Evolutionary conservation across 2,113 vertebrate genomes (phyloP).

Genomic region (Larimichthys crocea): DNA sequence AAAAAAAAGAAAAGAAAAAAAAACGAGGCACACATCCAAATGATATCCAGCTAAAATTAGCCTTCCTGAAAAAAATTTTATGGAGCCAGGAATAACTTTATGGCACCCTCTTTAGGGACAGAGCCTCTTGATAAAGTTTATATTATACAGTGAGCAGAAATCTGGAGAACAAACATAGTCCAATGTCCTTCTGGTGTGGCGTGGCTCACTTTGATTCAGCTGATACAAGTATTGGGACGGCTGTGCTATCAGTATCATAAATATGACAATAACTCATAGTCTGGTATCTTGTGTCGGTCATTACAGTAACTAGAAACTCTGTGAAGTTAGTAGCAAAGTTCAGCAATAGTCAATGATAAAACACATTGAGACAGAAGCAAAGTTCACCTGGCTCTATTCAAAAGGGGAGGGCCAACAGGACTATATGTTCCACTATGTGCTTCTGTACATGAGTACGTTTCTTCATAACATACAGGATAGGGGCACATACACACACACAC

Average conservation of each 20-base stretch:
- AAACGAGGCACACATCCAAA: conserved; percentile 62
- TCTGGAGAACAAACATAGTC: conserved; percentile 29
- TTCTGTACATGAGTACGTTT: conserved; percentile 45
- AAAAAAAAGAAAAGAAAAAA: conserved; percentile 21
- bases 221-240: conserved; percentile 23
- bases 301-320: conserved; percentile 48
- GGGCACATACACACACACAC: not conserved
- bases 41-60: conserved; percentile 65
- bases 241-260: conserved; percentile 65
- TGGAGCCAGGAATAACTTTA: conserved; percentile 50
- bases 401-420: conserved; percentile 11
- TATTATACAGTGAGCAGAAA: conserved; percentile 52
- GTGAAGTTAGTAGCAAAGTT: conserved; percentile 76
- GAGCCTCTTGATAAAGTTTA: conserved; percentile 49
- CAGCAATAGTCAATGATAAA: conserved; percentile 81
- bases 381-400: conserved; percentile 73
- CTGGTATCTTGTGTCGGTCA: conserved; percentile 29
- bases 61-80: conserved; percentile 23
- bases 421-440: not conserved
- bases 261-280: conserved; percentile 54
- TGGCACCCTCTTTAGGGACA: conserved; percentile 39
- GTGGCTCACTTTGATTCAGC: conserved; percentile 43
- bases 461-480: conserved; percentile 38
- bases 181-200: conserved; percentile 51
- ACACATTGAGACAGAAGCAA: conserved; percentile 75